Conservation (phyloP, 2,888 invertebrate species). For the Nycteola revayana region DNA sequence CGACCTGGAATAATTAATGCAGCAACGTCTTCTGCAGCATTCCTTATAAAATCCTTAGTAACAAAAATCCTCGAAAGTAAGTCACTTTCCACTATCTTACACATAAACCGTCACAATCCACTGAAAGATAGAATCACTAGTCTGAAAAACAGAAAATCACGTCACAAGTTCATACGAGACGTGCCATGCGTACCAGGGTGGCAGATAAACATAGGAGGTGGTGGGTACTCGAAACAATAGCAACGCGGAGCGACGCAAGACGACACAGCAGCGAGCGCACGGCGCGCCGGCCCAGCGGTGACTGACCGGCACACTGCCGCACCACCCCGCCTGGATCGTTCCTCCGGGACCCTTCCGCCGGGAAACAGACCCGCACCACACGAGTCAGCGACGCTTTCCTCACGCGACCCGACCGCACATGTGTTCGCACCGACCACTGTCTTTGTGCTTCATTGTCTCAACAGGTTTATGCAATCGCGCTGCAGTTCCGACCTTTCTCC, state of each 20-base stretch:
- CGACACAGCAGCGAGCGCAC: conserved; percentile 61
- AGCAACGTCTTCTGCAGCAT: conserved; percentile 42
- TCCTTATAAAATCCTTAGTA: conserved; percentile 56
- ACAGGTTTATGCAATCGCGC: conserved; percentile 30
- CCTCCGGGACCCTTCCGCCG: conserved; percentile 76
- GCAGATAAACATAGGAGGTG: conserved; percentile 63
- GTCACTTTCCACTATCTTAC: conserved; percentile 65
- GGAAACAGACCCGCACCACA: conserved; percentile 61
- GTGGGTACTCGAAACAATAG: conserved; percentile 52
- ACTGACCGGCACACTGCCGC: conserved; percentile 80
- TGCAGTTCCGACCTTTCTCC: conserved; percentile 16
- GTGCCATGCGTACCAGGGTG: conserved; percentile 56
- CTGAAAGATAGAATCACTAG: conserved; percentile 43
- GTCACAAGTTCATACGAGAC: conserved; percentile 62
- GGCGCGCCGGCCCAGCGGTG: conserved; percentile 76
- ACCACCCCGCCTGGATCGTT: conserved; percentile 67
- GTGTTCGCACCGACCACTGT: conserved; percentile 40
- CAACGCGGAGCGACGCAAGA: conserved; percentile 41
- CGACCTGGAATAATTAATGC: conserved; percentile 53
- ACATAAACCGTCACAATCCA: conserved; percentile 71
- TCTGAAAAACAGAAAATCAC: conserved; percentile 57
- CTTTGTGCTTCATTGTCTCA: conserved; percentile 42
- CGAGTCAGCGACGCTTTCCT: conserved; percentile 39
- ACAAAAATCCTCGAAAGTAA: conserved; percentile 57
- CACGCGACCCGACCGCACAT: conserved; percentile 50